Percentiles rank a stretch among this genome's conserved stretches.
Conservation (phyloP, 2,113 vertebrate genomes). For the Glaucidium brasilianum region DNA sequence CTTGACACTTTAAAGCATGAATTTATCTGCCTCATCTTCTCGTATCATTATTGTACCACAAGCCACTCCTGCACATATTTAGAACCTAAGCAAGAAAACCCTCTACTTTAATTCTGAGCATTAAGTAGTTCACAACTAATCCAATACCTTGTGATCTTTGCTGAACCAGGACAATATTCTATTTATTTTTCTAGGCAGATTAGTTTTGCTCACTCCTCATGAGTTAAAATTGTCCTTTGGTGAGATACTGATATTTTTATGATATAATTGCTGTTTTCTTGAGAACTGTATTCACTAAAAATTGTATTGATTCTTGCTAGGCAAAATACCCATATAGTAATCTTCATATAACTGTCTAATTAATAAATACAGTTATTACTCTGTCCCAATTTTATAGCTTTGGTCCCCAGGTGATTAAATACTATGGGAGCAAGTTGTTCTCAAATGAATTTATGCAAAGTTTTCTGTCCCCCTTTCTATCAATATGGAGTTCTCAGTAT, state of each 20-base stretch:
- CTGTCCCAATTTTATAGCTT: not conserved
- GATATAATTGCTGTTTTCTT: not conserved
- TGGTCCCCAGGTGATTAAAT: not conserved
- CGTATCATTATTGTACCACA: not conserved
- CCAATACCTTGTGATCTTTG: not conserved
- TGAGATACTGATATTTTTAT: not conserved
- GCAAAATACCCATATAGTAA: not conserved
- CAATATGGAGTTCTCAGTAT: not conserved
- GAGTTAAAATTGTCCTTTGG: not conserved
- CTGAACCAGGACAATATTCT: no score
- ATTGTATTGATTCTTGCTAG: not conserved
- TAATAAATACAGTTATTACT: not conserved
- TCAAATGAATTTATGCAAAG: not conserved
- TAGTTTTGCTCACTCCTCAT: not conserved
- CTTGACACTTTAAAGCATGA: not conserved
- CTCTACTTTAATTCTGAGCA: not conserved
- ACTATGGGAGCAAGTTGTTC: not conserved
- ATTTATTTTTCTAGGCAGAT: not conserved
- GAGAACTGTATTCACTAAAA: not conserved
- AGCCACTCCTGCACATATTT: not conserved
- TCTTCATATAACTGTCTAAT: not conserved
- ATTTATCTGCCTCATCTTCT: not conserved
- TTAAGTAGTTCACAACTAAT: not conserved
- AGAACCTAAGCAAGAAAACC: not conserved
- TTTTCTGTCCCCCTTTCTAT: not conserved